Conservation (phyloP, 2,888 invertebrate species). For the Pachydiplax longipennis region DNA sequence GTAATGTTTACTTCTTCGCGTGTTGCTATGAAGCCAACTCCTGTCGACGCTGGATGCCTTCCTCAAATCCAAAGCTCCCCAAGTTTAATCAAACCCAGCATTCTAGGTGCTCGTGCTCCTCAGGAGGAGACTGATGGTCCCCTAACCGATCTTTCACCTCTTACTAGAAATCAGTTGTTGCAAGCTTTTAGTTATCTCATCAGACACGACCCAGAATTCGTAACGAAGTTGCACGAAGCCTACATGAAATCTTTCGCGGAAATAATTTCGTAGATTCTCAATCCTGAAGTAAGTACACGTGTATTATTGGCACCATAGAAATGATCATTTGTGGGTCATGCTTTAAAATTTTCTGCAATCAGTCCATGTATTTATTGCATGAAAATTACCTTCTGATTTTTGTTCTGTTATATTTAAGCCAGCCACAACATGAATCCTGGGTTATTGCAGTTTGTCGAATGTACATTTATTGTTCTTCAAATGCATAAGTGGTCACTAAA, state of each 20-base stretch:
- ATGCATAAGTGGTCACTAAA: neutral
- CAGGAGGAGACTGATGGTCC: slow-evolving; percentile 46
- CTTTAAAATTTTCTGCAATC: neutral
- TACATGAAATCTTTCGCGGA: slow-evolving; percentile 87
- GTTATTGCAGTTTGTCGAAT: too few species aligned
- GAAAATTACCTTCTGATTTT: neutral
- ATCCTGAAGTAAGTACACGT: neutral
- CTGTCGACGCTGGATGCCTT: neutral
- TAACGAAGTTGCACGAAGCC: slow-evolving; percentile 88
- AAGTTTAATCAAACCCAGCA: slow-evolving; percentile 19
- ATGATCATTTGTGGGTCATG: neutral
- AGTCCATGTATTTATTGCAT: neutral
- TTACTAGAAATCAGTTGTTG: slow-evolving; percentile 86
- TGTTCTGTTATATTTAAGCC: neutral
- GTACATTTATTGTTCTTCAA: too few species aligned
- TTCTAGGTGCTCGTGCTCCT: slow-evolving; percentile 12
- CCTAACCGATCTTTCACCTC: slow-evolving; percentile 67
- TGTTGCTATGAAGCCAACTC: slow-evolving; percentile 58
- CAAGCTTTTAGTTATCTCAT: slow-evolving; percentile 88
- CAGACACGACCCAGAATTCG: slow-evolving; percentile 87
- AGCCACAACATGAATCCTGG: too few species aligned
- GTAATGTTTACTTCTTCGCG: slow-evolving; percentile 78
- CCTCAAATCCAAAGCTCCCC: slow-evolving; percentile 38
- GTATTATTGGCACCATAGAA: neutral
- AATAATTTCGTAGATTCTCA: slow-evolving; percentile 60